phyloP scores from a whole-genome alignment of 2,113 vertebrate genomes.

The Datnioides undecimradiatus region DNA sequence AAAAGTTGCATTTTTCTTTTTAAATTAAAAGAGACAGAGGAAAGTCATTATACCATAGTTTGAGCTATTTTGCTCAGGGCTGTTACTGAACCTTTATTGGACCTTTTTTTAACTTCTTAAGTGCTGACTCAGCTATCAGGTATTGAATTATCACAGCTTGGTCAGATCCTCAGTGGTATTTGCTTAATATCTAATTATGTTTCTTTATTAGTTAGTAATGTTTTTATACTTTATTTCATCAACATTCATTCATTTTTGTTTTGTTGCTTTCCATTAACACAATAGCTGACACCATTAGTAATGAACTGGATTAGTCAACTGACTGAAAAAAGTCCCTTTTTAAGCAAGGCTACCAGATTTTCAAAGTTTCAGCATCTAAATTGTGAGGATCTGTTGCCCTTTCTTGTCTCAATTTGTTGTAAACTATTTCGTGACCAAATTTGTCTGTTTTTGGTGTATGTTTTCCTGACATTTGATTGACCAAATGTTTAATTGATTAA shows the following conservation, averaged over 20 bases:
- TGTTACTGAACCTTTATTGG: neutral
- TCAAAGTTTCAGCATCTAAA: neutral
- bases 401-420: neutral
- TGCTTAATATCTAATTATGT: neutral
- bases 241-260: too few relatives aligned
- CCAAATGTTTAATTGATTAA: neutral
- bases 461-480: neutral
- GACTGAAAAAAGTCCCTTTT: neutral
- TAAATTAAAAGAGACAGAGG: too few relatives aligned
- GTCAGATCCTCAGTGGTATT: neutral
- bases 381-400: neutral
- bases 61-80: neutral
- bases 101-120: neutral
- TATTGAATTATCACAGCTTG: neutral
- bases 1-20: neutral
- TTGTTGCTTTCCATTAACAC: conserved; percentile 4
- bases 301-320: neutral
- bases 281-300: neutral
- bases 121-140: neutral
- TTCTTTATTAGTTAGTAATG: too few relatives aligned
- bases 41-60: neutral
- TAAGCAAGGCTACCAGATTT: neutral
- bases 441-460: too few relatives aligned
- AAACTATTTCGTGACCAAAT: too few relatives aligned
- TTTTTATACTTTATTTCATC: conserved; percentile 10